Evolutionary conservation across 2,797 vertebrate genomes (phyloP), one percentile per base, ranked within the genome.

Genomic region (Alosa sapidissima): DNA sequence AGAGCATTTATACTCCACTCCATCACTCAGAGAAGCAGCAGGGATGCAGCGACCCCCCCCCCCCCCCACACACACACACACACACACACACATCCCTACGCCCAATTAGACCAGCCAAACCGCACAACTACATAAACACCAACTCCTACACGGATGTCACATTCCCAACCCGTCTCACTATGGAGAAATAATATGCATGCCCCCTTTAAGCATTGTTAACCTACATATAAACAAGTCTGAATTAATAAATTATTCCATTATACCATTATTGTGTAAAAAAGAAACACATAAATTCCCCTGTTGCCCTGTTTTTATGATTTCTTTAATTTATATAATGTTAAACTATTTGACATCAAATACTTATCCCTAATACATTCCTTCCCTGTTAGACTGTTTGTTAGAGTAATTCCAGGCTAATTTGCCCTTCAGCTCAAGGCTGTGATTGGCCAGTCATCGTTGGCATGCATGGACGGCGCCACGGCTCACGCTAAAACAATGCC

Each of bases 1-100:
- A 81, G 81, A 33, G 5, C 82, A 1, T 81, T 86, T 88, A 87
- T 13, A 85, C 83, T 85, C 83, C 81, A 83, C 84, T 75, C 85
- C 68, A 85, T 87, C 83, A 85, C 83, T 84, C 84, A 21, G 68
- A 58, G 11, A 41, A 41, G 1, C 16, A 24, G 58, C 21, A 8
- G n/a, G 7, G 49, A 51, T 8, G 11, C 11, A 10, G 11, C 49
- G 49, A 11, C 49, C 11, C n/a, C n/a, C n/a, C n/a, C n/a, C n/a
- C 28, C 28, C 28, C 28, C 28, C 28, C 28, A 51, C 49, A 8
- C 49, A 1, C 41, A 41, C 41, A 41, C 41, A 41, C 41, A 41
- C 41, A 41, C 41, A 41, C 41, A 41, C 41, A 51, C 54, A 55
- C 5, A 13, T 54, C 51, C 13, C 10, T 85, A 55, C 54, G 62